Percentiles rank a stretch among this genome's conserved stretches.
Evolutionary conservation across 2,888 invertebrate genomes (phyloP).

Genomic region (Drosophila mercatorum): DNA sequence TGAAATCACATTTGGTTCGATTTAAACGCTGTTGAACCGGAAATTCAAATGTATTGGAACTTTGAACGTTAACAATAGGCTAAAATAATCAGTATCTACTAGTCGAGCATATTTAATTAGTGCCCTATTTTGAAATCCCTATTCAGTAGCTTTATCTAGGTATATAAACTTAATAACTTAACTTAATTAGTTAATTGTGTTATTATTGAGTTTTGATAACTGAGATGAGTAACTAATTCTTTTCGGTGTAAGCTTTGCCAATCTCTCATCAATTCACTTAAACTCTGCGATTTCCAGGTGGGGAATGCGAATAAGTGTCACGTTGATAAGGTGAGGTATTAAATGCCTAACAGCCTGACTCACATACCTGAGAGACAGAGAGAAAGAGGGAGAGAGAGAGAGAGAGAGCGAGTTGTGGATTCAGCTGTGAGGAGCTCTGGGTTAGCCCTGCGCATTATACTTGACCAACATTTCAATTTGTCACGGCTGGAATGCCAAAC

Average conservation of each 20-base stretch:
- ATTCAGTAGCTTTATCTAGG: background rate
- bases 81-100: too few species aligned
- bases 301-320: constrained; percentile 3
- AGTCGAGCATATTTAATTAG: too few species aligned
- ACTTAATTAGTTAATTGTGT: background rate
- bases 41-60: background rate
- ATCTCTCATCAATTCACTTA: background rate
- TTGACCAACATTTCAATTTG: constrained; percentile 56
- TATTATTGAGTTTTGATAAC: background rate
- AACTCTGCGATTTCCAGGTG: background rate
- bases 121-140: background rate
- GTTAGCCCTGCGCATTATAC: constrained; percentile 21
- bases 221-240: background rate
- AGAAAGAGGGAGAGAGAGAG: background rate
- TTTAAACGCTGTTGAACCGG: background rate
- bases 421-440: constrained; percentile 24
- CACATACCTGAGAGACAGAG: constrained; percentile 7
- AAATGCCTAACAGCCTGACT: constrained; percentile 25
- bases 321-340: constrained; percentile 33
- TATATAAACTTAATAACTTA: background rate
- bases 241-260: background rate
- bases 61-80: background rate
- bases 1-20: background rate
- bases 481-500: constrained; percentile 51
- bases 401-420: constrained; percentile 1